These are phyloP conservation scores for Schrankia costaestrigalis DNA, from an alignment of 2,888 invertebrate genomes.

Conservation along the genomic window DNA sequence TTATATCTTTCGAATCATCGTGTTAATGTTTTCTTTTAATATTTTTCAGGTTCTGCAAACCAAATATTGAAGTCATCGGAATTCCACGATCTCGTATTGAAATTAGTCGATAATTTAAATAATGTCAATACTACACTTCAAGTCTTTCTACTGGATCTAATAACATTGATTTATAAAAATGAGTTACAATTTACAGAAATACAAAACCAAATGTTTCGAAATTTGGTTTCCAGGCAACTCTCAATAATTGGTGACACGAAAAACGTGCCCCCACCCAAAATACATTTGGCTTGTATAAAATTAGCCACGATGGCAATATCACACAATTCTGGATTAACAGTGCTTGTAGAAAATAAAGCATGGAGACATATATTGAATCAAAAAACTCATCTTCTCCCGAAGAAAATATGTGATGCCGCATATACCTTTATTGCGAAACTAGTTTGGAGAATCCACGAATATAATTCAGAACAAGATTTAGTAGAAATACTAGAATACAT, in stretches of 20 bases:
- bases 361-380: conserved; percentile 29
- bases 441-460: conserved; percentile 36
- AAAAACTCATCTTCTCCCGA: conserved; percentile 16
- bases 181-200: conserved; percentile 44
- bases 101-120: conserved; percentile 28
- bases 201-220: conserved; percentile 26
- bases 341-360: conserved; percentile 24
- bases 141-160: conserved; percentile 35
- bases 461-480: conserved; percentile 32
- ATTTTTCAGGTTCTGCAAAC: conserved; percentile 36
- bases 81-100: conserved; percentile 39
- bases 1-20: too few species aligned
- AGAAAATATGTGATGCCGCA: conserved; percentile 19
- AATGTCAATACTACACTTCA: conserved; percentile 30
- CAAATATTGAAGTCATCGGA: conserved; percentile 35
- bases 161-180: conserved; percentile 35
- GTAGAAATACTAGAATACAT: conserved; percentile 30
- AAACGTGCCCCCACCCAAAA: conserved; percentile 13
- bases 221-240: conserved; percentile 14
- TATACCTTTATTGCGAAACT: conserved; percentile 35
- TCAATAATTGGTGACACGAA: conserved; percentile 20
- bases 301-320: conserved; percentile 24
- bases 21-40: too few species aligned
- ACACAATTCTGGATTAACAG: conserved; percentile 36
- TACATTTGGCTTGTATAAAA: conserved; percentile 30